A percentile compares a stretch with the other conserved stretches of the same genome.
Conservation (phyloP, 2,888 invertebrate species). For the Cryptophagus acutangulus region DNA sequence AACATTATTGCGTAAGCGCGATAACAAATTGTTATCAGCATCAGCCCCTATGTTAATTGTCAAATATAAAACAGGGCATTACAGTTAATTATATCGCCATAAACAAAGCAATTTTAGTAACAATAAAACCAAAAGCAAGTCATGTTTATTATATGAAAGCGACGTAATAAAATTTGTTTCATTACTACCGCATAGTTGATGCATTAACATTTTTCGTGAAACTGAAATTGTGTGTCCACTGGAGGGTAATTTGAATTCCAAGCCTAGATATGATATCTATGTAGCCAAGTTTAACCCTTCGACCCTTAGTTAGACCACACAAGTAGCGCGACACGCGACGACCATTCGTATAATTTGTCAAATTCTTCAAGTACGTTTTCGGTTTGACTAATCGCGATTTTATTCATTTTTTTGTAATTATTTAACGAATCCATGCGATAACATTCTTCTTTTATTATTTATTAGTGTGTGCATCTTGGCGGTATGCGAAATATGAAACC, state of each 20-base stretch:
- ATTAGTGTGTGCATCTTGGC: too few relatives aligned
- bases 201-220: constrained; percentile 18
- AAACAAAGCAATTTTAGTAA: neutral
- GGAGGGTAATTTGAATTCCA: constrained; percentile 22
- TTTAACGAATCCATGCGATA: too few relatives aligned
- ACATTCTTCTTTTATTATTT: too few relatives aligned
- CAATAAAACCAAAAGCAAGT: constrained; percentile 1
- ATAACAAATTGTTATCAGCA: too few relatives aligned
- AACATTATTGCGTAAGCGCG: too few relatives aligned
- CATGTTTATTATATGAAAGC: neutral
- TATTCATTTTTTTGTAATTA: neutral
- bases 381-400: neutral
- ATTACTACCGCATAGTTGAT: neutral
- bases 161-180: constrained; percentile 1
- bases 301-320: constrained; percentile 1
- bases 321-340: constrained; percentile 5
- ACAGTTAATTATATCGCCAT: neutral
- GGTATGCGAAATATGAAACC: too few relatives aligned
- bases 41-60: too few relatives aligned
- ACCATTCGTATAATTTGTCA: constrained; percentile 8
- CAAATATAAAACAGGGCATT: too few relatives aligned
- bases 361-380: constrained; percentile 5
- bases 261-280: constrained; percentile 21
- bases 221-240: constrained; percentile 15
- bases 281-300: neutral